phyloP scores from a whole-genome alignment of 1,140 invertebrate species.

The Bombyx mandarina region DNA sequence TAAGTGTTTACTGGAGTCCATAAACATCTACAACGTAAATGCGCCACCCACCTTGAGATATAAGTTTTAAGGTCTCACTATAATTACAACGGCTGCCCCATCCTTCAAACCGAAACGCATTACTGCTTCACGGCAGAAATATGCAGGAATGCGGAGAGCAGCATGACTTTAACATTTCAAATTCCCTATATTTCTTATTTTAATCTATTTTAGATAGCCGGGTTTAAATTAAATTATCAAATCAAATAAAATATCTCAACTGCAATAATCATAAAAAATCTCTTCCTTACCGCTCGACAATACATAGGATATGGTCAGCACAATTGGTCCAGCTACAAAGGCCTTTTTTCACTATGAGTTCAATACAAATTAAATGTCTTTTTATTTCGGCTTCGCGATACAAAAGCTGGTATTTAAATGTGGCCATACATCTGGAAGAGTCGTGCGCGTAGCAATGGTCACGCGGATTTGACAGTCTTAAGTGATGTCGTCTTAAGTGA shows the following conservation, averaged over 20 bases:
- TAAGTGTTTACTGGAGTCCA: too few relatives aligned
- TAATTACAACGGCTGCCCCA: too few relatives aligned
- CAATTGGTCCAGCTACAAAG: slow-evolving; percentile 4
- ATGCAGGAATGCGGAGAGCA: too few relatives aligned
- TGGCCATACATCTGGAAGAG: slow-evolving; percentile 41
- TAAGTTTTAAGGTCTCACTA: too few relatives aligned
- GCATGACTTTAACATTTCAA: too few relatives aligned
- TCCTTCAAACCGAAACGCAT: too few relatives aligned
- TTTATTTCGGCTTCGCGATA: neutral
- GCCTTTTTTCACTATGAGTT: slow-evolving; percentile 8
- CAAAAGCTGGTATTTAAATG: slow-evolving; percentile 12
- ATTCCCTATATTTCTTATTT: too few relatives aligned
- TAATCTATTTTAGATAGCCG: neutral
- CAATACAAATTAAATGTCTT: slow-evolving; percentile 8
- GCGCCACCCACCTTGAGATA: too few relatives aligned
- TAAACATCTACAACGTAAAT: too few relatives aligned
- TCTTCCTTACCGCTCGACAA: neutral
- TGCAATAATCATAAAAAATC: neutral
- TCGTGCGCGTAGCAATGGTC: slow-evolving; percentile 44
- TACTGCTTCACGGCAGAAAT: too few relatives aligned
- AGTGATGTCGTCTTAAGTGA: slow-evolving; percentile 22
- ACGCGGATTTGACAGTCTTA: slow-evolving; percentile 43
- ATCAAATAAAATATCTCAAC: neutral
- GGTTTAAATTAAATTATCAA: neutral
- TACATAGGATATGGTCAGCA: neutral